phyloP scores from a whole-genome alignment of 2,113 vertebrate genomes.

The Chaetodon trifascialis region DNA sequence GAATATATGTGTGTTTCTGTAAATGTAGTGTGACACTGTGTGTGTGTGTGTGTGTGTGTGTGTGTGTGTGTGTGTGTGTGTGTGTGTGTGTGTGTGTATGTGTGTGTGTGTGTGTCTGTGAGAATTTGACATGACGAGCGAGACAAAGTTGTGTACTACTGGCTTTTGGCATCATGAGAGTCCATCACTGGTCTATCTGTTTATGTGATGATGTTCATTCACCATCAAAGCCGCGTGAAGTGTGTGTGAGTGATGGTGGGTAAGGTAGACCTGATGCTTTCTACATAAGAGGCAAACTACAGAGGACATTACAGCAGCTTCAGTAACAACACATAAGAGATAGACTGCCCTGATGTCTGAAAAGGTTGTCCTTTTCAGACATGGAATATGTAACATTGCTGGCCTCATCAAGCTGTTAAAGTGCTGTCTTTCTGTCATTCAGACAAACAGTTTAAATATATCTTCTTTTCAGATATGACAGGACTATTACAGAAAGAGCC shows the following conservation, averaged over 20 bases:
- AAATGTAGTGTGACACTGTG: conserved; percentile 26
- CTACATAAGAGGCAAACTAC: background rate
- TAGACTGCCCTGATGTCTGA: background rate
- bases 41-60: background rate
- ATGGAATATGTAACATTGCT: background rate
- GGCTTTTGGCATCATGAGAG: conserved; percentile 5
- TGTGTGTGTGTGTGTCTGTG: background rate
- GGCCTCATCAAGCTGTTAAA: background rate
- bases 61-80: background rate
- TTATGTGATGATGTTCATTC: conserved; percentile 26
- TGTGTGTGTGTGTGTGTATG: conserved; percentile 18
- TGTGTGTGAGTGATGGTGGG: background rate
- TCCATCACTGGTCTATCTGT: conserved; percentile 38
- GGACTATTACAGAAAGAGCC: background rate
- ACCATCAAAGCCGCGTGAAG: conserved; percentile 23
- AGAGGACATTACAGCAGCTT: background rate
- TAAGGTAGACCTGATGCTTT: background rate
- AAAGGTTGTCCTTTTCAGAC: background rate
- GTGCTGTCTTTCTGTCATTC: background rate
- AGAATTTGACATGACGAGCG: conserved; percentile 14
- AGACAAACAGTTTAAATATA: background rate
- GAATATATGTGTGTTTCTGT: conserved; percentile 45
- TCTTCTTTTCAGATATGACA: background rate
- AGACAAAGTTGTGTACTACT: conserved; percentile 27
- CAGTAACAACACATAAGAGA: background rate